phyloP scores from a whole-genome alignment of 2,113 vertebrate species.

The Leptobrachium ailaonicum region DNA sequence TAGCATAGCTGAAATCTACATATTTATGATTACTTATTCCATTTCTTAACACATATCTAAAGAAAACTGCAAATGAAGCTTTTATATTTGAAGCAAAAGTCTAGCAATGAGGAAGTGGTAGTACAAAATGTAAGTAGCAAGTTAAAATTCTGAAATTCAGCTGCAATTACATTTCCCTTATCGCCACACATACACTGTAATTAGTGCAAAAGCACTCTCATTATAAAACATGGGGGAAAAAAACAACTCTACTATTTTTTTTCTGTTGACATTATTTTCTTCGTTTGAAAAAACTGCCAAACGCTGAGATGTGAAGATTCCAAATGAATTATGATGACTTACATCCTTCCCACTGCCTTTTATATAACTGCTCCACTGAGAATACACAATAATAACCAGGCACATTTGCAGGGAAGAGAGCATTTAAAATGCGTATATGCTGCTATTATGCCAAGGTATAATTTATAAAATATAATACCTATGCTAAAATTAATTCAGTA shows the following conservation, averaged over 20 bases:
- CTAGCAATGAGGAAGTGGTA: not conserved
- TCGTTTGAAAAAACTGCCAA: not conserved
- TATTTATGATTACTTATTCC: too few relatives aligned
- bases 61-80: conserved; percentile 9
- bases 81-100: not conserved
- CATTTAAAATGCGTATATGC: conserved; percentile 36
- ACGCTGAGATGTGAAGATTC: not conserved
- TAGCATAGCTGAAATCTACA: too few relatives aligned
- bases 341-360: conserved; percentile 8
- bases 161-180: conserved; percentile 21
- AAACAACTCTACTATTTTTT: not conserved
- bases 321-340: conserved; percentile 21
- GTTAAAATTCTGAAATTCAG: conserved; percentile 31
- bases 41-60: not conserved
- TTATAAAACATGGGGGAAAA: conserved; percentile 11
- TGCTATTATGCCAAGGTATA: conserved; percentile 38
- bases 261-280: conserved; percentile 17
- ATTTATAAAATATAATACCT: conserved; percentile 38
- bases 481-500: conserved; percentile 46
- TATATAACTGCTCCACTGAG: conserved; percentile 30
- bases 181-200: conserved; percentile 5
- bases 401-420: conserved; percentile 28
- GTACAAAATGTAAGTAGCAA: conserved; percentile 14
- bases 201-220: conserved; percentile 27
- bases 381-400: conserved; percentile 24